Base-by-base conservation (phyloP, 2,888 invertebrate species). In the Cheilosia soror region DNA sequence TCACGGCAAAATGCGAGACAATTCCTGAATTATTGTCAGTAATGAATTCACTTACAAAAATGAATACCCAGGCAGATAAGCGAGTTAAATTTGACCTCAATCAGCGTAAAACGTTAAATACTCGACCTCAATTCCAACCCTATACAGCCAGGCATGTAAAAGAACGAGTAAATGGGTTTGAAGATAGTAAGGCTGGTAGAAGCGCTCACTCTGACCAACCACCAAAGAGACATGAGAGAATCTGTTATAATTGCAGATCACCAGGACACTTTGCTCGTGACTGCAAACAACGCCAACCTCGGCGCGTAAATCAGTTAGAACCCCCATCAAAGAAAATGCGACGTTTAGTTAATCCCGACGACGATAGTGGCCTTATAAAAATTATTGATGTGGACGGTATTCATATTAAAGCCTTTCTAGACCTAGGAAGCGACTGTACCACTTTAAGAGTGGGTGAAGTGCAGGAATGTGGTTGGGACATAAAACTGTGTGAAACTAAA, bases 351-450 rank as follows among this genome's bases (percentile, higher is more conserved):
- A 29, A 29, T 29, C 29, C 29, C 20, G n/a, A 25, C 4, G 37
- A 51, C n/a, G 65, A 65, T 4, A 37, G 37, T 4, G 63, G 65
- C 2, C 13, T 66, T 7, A 40, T 53, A 2, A 66, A 66, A 40
- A 5, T 53, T 2, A 20, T 51, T 5, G 40, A 40, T 11, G 66
- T 66, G 13, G 53, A 44, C n/a, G 40, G 44, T 27, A 27, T 40
- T 20, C n/a, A 2, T n/a, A 13, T 66, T 11, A 66, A 29, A 2
- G 66, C 66, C 1, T 53, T 66, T 37, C 11, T 66, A 11, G 66
- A 66, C 31, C 65, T 65, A 5, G 65, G 62, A 42, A 31, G 31
- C 2, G 62, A 62, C 31, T 63, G 63, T 11, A 15, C 40, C 11
- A 58, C 25, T 5, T 25, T 58, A 13, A 58, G 40, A 20, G 5